These are phyloP conservation scores for Podarcis cretensis DNA, from an alignment of 2,113 vertebrate species.

Conservation along the genomic window DNA sequence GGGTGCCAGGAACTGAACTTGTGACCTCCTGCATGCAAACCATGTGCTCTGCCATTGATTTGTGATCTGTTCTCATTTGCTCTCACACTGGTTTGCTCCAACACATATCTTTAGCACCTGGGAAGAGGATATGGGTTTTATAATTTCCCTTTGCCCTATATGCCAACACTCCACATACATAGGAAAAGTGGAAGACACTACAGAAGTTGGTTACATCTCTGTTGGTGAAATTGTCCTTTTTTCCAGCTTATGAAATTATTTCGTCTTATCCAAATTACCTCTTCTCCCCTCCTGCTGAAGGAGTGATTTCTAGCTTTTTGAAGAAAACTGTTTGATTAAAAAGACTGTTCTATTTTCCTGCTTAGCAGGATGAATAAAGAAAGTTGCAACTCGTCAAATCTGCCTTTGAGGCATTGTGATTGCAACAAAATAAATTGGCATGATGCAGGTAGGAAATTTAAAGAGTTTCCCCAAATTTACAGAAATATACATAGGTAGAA, in stretches of 20 bases:
- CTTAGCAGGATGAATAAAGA: constrained; percentile 9
- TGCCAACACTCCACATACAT: neutral
- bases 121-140: neutral
- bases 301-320: constrained; percentile 2
- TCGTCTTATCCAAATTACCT: constrained; percentile 28
- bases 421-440: constrained; percentile 3
- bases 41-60: no score
- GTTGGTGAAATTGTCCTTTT: constrained; percentile 13
- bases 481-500: neutral
- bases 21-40: no score
- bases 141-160: neutral
- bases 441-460: constrained; percentile 9
- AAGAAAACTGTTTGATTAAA: constrained; percentile 20
- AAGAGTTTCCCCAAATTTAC: constrained; percentile 8
- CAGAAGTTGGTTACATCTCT: neutral
- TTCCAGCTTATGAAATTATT: constrained; percentile 6
- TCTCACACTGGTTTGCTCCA: no score
- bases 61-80: no score
- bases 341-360: neutral
- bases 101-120: no score
- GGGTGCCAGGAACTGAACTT: no score
- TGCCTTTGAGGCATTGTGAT: constrained; percentile 11
- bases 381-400: constrained; percentile 14
- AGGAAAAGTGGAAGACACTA: neutral
- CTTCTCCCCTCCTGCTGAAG: constrained; percentile 6